Percentiles rank a stretch among this genome's conserved stretches.
Conservation (phyloP, 2,888 invertebrate species). For the Zonitis immaculata region DNA sequence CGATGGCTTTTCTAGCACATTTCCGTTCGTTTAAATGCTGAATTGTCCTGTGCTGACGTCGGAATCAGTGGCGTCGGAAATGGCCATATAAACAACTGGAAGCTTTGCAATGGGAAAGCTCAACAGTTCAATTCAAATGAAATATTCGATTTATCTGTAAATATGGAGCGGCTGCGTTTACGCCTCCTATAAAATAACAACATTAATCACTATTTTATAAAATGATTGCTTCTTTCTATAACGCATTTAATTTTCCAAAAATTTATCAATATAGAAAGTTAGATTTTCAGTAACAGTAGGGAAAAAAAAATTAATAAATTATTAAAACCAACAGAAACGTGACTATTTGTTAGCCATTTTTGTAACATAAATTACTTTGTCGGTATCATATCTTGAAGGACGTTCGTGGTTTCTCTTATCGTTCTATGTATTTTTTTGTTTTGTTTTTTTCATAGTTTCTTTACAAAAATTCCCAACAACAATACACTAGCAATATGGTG, state of each 20-base stretch:
- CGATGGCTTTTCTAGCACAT: background rate
- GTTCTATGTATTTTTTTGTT: no score
- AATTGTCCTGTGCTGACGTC: background rate
- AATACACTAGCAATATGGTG: background rate
- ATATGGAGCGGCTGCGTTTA: background rate
- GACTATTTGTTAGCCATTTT: background rate
- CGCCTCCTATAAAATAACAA: background rate
- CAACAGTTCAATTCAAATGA: background rate
- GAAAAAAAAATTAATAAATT: no score
- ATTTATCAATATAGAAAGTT: no score
- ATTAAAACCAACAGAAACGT: background rate
- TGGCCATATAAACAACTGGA: background rate
- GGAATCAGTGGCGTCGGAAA: constrained; percentile 1
- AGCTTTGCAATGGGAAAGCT: background rate
- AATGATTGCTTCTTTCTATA: no score
- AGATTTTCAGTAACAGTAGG: no score
- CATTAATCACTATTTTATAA: no score
- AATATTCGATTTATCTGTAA: background rate
- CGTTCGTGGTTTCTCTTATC: background rate
- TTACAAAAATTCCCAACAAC: background rate
- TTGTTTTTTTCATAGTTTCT: background rate
- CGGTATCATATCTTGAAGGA: background rate
- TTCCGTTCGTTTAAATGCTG: background rate
- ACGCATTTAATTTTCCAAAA: no score
- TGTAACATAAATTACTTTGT: background rate